A percentile compares a stretch with the other conserved stretches of the same genome.
Evolutionary conservation across 2,113 vertebrate species (phyloP).

Genomic region (Bambusicola thoracicus): DNA sequence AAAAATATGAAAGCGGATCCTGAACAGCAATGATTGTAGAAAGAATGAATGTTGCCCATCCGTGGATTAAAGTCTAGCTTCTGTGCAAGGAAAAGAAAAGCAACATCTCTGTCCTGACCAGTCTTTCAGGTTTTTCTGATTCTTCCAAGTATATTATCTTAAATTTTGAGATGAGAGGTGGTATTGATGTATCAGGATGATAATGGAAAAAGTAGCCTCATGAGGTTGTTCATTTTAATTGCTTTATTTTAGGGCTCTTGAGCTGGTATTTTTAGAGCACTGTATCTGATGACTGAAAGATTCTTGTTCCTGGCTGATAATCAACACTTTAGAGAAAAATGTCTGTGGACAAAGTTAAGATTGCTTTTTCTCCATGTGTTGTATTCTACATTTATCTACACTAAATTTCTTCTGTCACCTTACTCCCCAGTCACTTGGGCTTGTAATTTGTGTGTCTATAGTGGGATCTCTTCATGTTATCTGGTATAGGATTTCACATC

Average conservation of each 20-base stretch:
- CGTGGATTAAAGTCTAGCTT: not conserved
- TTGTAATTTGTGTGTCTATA: not conserved
- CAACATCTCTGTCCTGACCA: not conserved
- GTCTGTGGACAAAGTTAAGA: not conserved
- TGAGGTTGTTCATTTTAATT: not conserved
- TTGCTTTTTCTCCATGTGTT: not conserved
- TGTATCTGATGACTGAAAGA: not conserved
- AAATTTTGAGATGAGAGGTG: not conserved
- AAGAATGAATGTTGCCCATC: not conserved
- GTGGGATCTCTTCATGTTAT: not conserved
- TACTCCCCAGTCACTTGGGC: not conserved
- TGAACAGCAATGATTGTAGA: not conserved
- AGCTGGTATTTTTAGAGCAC: not conserved
- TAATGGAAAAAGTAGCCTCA: not conserved
- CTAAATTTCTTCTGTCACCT: not conserved
- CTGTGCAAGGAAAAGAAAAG: not conserved
- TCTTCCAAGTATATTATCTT: not conserved
- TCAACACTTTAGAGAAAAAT: not conserved
- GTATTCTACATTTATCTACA: not conserved
- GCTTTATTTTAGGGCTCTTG: not conserved
- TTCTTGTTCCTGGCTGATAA: not conserved
- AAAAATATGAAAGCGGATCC: not conserved
- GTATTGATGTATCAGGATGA: accelerated
- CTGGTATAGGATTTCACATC: not conserved
- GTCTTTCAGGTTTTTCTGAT: not conserved